Evolutionary conservation across 1,140 invertebrate genomes (phyloP).

Genomic region (Brachionus rotundiformis): DNA sequence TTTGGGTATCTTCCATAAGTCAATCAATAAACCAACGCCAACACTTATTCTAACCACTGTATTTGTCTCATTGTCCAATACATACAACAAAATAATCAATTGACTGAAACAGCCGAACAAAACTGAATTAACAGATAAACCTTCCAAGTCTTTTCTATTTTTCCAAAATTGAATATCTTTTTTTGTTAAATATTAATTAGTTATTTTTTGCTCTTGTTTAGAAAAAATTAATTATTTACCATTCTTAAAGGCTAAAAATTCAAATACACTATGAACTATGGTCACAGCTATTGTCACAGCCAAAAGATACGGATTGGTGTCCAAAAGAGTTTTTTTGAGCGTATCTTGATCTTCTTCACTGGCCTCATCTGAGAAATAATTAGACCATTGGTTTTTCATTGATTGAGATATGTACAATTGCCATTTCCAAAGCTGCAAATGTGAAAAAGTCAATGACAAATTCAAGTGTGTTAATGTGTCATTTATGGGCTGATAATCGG

Average conservation of each 20-base stretch:
- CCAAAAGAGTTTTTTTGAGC: constrained; percentile 84
- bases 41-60: constrained; percentile 84
- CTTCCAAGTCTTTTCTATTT: constrained; percentile 91
- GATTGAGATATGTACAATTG: constrained; percentile 90
- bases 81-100: constrained; percentile 88
- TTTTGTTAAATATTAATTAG: not conserved
- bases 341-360: constrained; percentile 90
- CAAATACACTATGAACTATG: constrained; percentile 93
- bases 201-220: no score
- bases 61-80: constrained; percentile 97
- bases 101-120: constrained; percentile 98
- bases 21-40: constrained; percentile 86
- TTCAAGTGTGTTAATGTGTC: constrained; percentile 71
- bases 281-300: constrained; percentile 87
- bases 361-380: constrained; percentile 67
- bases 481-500: constrained; percentile 93
- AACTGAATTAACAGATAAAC: constrained; percentile 93
- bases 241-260: constrained; percentile 98
- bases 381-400: constrained; percentile 71
- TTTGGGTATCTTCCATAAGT: constrained; percentile 99
- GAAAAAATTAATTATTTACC: no score
- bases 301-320: constrained; percentile 93
- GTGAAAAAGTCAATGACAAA: constrained; percentile 81
- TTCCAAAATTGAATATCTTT: constrained; percentile 99
- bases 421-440: constrained; percentile 92